Percentiles rank a stretch among this genome's conserved stretches.
phyloP scores from a whole-genome alignment of 1,140 invertebrate species.

The Zaprionus lachaisei region DNA sequence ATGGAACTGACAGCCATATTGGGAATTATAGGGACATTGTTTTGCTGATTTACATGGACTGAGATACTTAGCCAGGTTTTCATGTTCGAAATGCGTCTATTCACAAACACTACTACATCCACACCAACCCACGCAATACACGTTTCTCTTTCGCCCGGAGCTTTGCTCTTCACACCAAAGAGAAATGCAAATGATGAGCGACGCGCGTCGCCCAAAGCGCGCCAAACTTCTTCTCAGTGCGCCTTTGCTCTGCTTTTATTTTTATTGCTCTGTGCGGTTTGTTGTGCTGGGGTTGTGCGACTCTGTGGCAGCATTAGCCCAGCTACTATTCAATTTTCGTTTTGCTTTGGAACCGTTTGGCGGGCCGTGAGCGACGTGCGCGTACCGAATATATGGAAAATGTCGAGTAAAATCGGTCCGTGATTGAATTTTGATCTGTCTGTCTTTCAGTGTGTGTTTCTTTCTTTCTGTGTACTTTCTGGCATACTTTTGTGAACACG shows the following conservation, averaged over 20 bases:
- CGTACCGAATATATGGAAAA: slow-evolving; percentile 35
- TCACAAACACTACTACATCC: not conserved
- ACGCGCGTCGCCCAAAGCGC: slow-evolving; percentile 57
- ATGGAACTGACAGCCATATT: no score
- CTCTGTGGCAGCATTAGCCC: slow-evolving; percentile 43
- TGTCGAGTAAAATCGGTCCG: slow-evolving; percentile 50
- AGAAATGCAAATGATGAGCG: slow-evolving; percentile 63
- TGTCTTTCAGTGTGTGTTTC: slow-evolving; percentile 42
- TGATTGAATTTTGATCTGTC: slow-evolving; percentile 52
- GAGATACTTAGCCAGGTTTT: not conserved
- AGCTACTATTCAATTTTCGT: slow-evolving; percentile 78
- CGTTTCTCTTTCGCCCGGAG: slow-evolving; percentile 35
- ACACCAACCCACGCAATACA: not conserved
- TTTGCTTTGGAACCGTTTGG: slow-evolving; percentile 69
- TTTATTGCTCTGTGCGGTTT: slow-evolving; percentile 69
- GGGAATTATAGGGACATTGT: not conserved
- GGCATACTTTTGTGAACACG: not conserved
- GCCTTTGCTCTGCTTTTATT: slow-evolving; percentile 78
- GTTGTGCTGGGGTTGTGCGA: slow-evolving; percentile 37
- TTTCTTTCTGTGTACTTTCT: slow-evolving; percentile 11
- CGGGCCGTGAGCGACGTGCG: slow-evolving; percentile 45
- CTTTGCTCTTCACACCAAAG: slow-evolving; percentile 45
- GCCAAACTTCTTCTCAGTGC: slow-evolving; percentile 66
- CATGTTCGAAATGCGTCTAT: not conserved
- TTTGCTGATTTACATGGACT: not conserved